These are phyloP conservation scores for Menidia beryllina DNA, from an alignment of 2,113 vertebrate genomes.

Conservation along the genomic window DNA sequence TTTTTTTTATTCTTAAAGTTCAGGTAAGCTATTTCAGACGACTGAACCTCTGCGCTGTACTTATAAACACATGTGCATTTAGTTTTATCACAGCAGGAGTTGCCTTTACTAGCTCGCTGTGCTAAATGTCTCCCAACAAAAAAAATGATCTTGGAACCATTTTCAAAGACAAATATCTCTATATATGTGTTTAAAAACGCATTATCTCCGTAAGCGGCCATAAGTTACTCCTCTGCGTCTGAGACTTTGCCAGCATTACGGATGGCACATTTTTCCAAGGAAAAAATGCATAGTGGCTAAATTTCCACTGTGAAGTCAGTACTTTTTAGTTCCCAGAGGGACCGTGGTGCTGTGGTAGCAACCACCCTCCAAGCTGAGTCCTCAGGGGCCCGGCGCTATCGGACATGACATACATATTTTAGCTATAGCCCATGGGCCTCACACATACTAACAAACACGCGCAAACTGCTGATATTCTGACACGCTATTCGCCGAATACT, in stretches of 20 bases:
- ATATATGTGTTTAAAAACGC: background rate
- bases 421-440: slow-evolving; percentile 54
- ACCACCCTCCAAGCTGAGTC: slow-evolving; percentile 38
- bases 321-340: slow-evolving; percentile 47
- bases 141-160: background rate
- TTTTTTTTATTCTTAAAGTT: too few species aligned
- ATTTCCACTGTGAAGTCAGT: slow-evolving; percentile 34
- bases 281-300: slow-evolving; percentile 12
- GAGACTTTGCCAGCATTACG: background rate
- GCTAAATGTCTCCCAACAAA: background rate
- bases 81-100: background rate
- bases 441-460: slow-evolving; percentile 25
- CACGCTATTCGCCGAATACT: slow-evolving; percentile 4
- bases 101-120: background rate
- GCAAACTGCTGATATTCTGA: slow-evolving; percentile 6
- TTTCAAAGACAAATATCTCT: background rate
- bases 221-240: background rate
- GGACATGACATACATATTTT: slow-evolving; percentile 74
- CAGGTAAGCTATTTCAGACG: background rate
- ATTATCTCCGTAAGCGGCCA: background rate
- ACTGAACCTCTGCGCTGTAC: background rate
- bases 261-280: background rate
- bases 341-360: slow-evolving; percentile 42
- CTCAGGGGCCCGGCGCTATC: slow-evolving; percentile 45
- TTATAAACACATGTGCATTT: background rate